A percentile compares a stretch with the other conserved stretches of the same genome.
These are phyloP conservation scores for Anthopleura sola DNA, from an alignment of 64 coral and sea anemone genomes.

Conservation along the genomic window DNA sequence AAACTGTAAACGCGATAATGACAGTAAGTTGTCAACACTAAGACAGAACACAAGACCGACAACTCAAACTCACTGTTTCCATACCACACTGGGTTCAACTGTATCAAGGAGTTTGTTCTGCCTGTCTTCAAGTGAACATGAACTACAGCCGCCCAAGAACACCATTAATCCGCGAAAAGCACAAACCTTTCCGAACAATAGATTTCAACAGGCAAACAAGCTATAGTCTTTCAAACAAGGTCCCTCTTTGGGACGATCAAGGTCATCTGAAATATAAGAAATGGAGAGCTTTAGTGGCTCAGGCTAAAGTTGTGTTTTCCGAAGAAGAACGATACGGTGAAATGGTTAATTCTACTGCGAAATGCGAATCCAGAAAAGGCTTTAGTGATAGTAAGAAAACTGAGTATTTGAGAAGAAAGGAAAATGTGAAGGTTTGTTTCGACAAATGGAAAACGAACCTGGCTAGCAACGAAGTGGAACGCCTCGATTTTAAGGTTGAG, in stretches of 20 bases:
- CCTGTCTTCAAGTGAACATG: background rate
- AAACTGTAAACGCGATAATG: background rate
- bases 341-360: background rate
- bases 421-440: background rate
- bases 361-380: background rate
- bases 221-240: background rate
- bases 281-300: background rate
- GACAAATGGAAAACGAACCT: conserved; percentile 4
- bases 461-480: background rate
- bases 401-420: background rate
- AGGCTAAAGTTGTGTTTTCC: background rate
- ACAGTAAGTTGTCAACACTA: background rate
- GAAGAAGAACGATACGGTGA: background rate
- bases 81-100: too few relatives aligned
- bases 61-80: background rate
- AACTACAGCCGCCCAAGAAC: background rate
- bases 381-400: background rate
- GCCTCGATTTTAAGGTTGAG: conserved; percentile 8
- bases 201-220: background rate
- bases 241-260: conserved; percentile 4
- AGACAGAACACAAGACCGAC: background rate
- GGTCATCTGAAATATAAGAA: conserved; percentile 20
- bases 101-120: background rate
- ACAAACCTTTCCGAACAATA: background rate
- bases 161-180: background rate